Base-by-base conservation (phyloP, 2,888 invertebrate species). In the Parnassius orleans region DNA sequence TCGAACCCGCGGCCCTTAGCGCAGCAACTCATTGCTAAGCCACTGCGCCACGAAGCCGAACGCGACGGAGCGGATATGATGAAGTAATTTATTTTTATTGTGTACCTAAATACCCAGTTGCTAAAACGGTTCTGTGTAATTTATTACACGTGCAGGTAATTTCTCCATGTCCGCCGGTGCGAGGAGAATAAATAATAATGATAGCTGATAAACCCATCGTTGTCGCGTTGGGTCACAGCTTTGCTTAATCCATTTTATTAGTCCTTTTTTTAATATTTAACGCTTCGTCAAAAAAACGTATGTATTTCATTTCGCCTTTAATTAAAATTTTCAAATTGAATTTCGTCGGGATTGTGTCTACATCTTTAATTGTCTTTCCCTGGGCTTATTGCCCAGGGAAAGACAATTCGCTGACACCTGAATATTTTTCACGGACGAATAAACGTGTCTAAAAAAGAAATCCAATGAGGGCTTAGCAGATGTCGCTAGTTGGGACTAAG, bases 301-400 rank as follows among this genome's bases (percentile, higher is more conserved):
- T 15, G 9, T 48, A 0, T 48, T 48, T 15, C 47, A 14, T 48
- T 48, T n/a, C 15, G 15, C 9, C n/a, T n/a, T 48, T 48, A 48
- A 48, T 15, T 48, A 24, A 51, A 47, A 51, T 51, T 51, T 24
- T 12, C 51, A 10, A 24, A 24, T 51, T 51, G 11, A 51, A 48
- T 48, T 48, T 48, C 48, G 14, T 14, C 5, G 15, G 48, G 48
- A 48, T 48, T 48, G 9, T 48, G 48, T 48, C n/a, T 11, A 48
- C n/a, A 0, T 9, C n/a, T 14, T 14, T 14, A 14, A 48, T 14
- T 15, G 14, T 48, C 14, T 48, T 1, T 48, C 14, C 15, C 15
- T 48, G 12, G n/a, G n/a, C 46, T 33, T n/a, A n/a, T n/a, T n/a
- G n/a, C n/a, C n/a, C n/a, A n/a, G n/a, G n/a, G n/a, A n/a, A n/a